These are phyloP conservation scores for Aythya fuligula DNA, from an alignment of 2,797 vertebrate species.

Conservation along the genomic window DNA sequence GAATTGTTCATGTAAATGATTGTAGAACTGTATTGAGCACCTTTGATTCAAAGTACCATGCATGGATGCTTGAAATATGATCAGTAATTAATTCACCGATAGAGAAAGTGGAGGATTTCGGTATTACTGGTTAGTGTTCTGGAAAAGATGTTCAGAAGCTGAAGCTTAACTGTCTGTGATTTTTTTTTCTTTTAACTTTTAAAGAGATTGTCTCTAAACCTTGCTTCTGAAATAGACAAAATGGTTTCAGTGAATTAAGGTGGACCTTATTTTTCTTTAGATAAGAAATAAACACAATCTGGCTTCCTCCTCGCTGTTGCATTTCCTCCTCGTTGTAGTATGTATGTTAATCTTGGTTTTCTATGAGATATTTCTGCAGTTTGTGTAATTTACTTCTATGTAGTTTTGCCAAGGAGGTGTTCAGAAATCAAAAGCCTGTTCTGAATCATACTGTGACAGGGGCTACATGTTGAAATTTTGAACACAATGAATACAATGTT, in stretches of 20 bases:
- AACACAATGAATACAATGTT: not conserved
- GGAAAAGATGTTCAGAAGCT: conserved; percentile 28
- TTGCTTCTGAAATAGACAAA: not conserved
- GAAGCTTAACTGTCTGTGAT: conserved; percentile 33
- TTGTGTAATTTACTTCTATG: not conserved
- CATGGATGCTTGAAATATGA: conserved; percentile 18
- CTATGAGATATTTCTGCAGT: not conserved
- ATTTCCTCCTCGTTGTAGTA: not conserved
- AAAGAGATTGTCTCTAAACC: conserved; percentile 4
- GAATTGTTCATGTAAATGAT: not conserved
- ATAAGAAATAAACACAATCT: not conserved
- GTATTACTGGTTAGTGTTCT: not conserved
- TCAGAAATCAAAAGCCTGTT: not conserved
- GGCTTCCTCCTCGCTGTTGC: not conserved
- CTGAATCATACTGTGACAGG: not conserved
- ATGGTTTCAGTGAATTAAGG: not conserved
- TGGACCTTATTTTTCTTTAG: not conserved
- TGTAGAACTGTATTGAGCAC: not conserved
- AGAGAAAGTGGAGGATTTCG: not conserved
- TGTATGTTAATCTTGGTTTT: not conserved
- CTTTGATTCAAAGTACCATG: not conserved
- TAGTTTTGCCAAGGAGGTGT: not conserved
- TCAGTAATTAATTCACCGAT: conserved; percentile 15
- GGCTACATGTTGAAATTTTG: not conserved
- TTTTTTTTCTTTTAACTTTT: conserved; percentile 6